These are phyloP conservation scores for Trachymyrmex septentrionalis DNA, from an alignment of 1,140 invertebrate species.

Conservation along the genomic window DNA sequence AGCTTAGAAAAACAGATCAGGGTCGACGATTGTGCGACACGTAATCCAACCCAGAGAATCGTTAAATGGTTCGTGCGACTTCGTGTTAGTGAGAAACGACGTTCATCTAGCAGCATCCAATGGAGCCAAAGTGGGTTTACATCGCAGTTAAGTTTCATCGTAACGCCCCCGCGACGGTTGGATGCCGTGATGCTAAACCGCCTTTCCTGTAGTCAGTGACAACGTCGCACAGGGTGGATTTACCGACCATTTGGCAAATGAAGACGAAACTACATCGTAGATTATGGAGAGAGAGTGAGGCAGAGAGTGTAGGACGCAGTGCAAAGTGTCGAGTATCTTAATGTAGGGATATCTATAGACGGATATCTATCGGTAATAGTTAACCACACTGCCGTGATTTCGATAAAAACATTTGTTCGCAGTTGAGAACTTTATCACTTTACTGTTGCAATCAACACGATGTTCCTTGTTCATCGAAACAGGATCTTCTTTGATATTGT, in stretches of 20 bases:
- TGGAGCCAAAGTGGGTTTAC: conserved; percentile 73
- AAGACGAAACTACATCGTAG: conserved; percentile 80
- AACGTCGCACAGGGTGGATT: conserved; percentile 69
- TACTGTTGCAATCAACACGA: not conserved
- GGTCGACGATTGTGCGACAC: conserved; percentile 34
- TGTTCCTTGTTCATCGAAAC: not conserved
- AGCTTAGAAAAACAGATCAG: conserved; percentile 64
- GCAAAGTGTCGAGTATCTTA: conserved; percentile 30
- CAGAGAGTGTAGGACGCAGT: not conserved
- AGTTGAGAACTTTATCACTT: conserved; percentile 5
- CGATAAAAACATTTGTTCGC: not conserved
- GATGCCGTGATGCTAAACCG: conserved; percentile 66
- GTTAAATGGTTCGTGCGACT: conserved; percentile 65
- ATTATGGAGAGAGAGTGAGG: conserved; percentile 63
- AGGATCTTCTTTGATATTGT: not conserved
- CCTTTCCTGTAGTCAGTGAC: conserved; percentile 55
- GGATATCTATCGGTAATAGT: not conserved
- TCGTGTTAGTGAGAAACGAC: conserved; percentile 68
- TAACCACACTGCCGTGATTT: not conserved
- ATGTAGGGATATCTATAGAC: conserved; percentile 7
- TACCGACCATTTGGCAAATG: conserved; percentile 80
- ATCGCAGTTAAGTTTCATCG: conserved; percentile 77
- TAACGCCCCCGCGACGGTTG: conserved; percentile 61
- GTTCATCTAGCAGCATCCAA: conserved; percentile 45
- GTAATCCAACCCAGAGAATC: conserved; percentile 64